Percentiles rank a stretch among this genome's conserved stretches.
phyloP scores from a whole-genome alignment of 2,797 vertebrate species.

The Zenarchopterus dispar region DNA sequence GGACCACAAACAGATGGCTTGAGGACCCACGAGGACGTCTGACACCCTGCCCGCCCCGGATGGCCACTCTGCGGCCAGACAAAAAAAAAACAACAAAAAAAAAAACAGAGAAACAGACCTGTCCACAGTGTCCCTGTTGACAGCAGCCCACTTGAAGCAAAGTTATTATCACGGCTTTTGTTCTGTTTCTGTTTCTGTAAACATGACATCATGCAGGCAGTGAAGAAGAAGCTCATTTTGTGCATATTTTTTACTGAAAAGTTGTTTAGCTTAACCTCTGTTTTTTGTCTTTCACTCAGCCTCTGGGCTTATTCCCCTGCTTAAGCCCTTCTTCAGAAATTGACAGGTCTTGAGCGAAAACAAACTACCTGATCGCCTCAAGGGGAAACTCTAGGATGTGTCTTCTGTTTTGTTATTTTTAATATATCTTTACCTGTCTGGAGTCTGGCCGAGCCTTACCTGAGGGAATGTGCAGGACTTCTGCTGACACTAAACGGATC shows the following conservation, averaged over 20 bases:
- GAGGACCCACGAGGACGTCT: conserved; percentile 68
- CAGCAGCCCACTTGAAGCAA: conserved; percentile 47
- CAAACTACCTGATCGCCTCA: conserved; percentile 57
- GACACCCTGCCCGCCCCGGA: conserved; percentile 67
- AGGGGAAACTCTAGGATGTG: conserved; percentile 59
- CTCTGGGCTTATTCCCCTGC: conserved; percentile 49
- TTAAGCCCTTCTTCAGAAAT: conserved; percentile 44
- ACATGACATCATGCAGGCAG: conserved; percentile 5
- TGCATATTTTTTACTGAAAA: conserved; percentile 41
- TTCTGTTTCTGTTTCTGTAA: conserved; percentile 8
- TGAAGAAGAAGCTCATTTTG: background rate
- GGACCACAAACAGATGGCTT: conserved; percentile 78
- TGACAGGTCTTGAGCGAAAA: conserved; percentile 71
- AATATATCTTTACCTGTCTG: conserved; percentile 72
- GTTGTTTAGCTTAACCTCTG: conserved; percentile 40
- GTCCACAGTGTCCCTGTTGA: conserved; percentile 38
- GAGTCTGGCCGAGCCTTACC: conserved; percentile 75
- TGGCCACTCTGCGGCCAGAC: conserved; percentile 63
- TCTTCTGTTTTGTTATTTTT: conserved; percentile 70
- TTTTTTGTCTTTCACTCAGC: conserved; percentile 43
- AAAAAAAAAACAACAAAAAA: conserved; percentile 7
- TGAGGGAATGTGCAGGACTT: conserved; percentile 71
- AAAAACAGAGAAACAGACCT: conserved; percentile 19
- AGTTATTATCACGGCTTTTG: conserved; percentile 33
- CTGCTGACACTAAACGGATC: conserved; percentile 63